A percentile compares a stretch with the other conserved stretches of the same genome.
Conservation (phyloP, 1,140 invertebrate species). For the Marisa cornuarietis region DNA sequence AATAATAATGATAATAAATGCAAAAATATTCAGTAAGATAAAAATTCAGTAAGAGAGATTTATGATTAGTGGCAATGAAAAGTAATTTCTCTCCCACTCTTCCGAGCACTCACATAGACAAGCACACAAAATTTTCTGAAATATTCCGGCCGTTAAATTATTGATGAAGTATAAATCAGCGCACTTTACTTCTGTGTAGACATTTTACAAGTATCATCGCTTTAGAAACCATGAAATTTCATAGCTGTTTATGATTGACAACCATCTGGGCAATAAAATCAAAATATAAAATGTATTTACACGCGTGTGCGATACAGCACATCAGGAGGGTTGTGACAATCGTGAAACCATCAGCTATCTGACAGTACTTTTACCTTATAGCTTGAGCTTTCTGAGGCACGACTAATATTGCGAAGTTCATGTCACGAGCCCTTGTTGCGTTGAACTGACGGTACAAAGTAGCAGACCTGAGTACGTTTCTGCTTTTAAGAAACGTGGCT, state of each 20-base stretch:
- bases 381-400: neutral
- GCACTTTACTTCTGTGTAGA: too few relatives aligned
- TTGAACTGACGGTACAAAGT: neutral
- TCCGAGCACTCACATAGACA: neutral
- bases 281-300: too few relatives aligned
- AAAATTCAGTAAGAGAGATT: neutral
- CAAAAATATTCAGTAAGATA: too few relatives aligned
- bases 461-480: neutral
- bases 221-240: too few relatives aligned
- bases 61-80: neutral
- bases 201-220: neutral
- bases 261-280: neutral
- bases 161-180: neutral
- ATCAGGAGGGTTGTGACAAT: too few relatives aligned
- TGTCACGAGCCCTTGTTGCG: neutral
- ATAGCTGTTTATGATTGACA: too few relatives aligned
- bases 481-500: too few relatives aligned
- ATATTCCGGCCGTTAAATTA: neutral
- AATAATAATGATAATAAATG: too few relatives aligned
- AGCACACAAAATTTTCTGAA: neutral
- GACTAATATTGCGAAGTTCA: constrained; percentile 6
- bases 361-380: constrained; percentile 2
- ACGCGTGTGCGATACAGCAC: too few relatives aligned
- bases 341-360: too few relatives aligned
- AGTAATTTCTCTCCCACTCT: too few relatives aligned